Evolutionary conservation across 2,797 vertebrate genomes (phyloP).

Genomic region (Tamandua tetradactyla): DNA sequence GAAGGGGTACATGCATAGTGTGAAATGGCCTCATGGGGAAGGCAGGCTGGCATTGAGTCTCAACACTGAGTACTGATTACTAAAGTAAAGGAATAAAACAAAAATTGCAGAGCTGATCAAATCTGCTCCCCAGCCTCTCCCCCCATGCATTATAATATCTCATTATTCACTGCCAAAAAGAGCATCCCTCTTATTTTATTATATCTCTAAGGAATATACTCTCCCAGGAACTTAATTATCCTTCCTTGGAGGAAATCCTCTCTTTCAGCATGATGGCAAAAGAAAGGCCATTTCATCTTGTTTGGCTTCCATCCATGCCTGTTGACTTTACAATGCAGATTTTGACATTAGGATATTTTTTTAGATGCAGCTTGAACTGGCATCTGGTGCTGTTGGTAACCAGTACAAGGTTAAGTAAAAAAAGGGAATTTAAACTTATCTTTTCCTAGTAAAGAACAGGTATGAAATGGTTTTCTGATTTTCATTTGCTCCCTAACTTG

Average conservation of each 20-base stretch:
- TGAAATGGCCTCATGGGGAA: neutral
- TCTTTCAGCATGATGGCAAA: neutral
- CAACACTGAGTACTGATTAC: neutral
- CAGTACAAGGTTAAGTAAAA: neutral
- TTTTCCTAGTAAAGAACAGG: neutral
- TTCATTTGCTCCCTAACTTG: neutral
- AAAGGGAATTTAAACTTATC: neutral
- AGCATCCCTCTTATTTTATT: constrained; percentile 52
- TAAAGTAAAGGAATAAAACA: neutral
- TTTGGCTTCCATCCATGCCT: neutral
- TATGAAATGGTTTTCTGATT: neutral
- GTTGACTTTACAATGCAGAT: constrained; percentile 20
- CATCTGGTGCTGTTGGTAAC: neutral
- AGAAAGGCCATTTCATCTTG: constrained; percentile 6
- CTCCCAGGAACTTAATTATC: constrained; percentile 42
- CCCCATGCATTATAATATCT: neutral
- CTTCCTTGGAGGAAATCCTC: constrained; percentile 46
- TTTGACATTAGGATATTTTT: constrained; percentile 42
- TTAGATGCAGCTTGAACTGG: neutral
- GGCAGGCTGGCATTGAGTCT: neutral
- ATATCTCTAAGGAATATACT: neutral
- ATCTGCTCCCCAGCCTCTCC: neutral
- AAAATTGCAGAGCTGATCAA: neutral
- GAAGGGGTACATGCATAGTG: neutral
- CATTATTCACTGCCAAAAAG: neutral